phyloP scores from a whole-genome alignment of 2,888 invertebrate genomes.

The Plagiodera versicolora region DNA sequence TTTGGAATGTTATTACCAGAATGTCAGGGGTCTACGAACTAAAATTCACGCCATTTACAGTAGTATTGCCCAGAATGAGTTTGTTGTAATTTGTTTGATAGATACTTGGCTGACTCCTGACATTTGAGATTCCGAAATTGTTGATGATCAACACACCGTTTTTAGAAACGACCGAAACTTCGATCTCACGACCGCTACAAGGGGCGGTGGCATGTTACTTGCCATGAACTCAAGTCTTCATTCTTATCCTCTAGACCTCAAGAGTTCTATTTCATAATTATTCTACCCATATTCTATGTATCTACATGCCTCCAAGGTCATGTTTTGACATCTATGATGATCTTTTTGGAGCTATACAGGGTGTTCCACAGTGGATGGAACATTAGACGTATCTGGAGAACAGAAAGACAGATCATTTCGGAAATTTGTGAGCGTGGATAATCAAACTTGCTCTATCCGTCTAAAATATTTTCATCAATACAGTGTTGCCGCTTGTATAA shows the following conservation, averaged over 20 bases:
- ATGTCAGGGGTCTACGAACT: too few relatives aligned
- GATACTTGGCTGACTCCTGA: background rate
- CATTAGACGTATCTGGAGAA: too few relatives aligned
- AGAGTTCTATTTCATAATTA: background rate
- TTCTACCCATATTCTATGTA: background rate
- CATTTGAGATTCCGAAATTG: background rate
- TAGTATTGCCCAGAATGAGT: background rate
- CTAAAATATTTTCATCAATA: too few relatives aligned
- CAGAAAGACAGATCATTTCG: too few relatives aligned
- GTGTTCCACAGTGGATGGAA: too few relatives aligned
- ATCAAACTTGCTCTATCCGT: too few relatives aligned
- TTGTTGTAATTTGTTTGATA: background rate
- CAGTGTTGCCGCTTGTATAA: too few relatives aligned
- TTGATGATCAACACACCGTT: background rate
- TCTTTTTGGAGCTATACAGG: too few relatives aligned
- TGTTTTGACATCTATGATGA: too few relatives aligned
- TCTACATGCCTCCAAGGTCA: background rate
- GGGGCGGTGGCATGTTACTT: background rate
- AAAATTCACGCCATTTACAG: too few relatives aligned
- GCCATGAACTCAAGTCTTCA: background rate
- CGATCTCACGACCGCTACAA: background rate
- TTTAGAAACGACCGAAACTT: background rate
- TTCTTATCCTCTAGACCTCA: background rate
- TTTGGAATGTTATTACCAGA: too few relatives aligned
- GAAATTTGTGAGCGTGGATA: too few relatives aligned